phyloP scores from a whole-genome alignment of 2,888 invertebrate species.

The Apamea crenata region DNA sequence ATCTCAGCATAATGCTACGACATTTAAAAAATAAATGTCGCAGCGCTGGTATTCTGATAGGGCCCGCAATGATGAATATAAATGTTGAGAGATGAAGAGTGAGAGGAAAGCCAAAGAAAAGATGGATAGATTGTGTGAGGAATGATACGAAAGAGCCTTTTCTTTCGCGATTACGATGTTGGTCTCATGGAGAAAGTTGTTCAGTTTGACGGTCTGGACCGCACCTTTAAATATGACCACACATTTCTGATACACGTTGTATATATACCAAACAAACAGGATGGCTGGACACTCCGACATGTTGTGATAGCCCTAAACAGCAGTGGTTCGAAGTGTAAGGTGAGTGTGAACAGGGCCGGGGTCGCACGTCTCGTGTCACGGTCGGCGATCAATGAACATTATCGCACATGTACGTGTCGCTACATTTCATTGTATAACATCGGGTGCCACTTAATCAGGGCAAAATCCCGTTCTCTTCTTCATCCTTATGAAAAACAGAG shows the following conservation, averaged over 20 bases:
- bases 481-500: background rate
- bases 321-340: conserved; percentile 64
- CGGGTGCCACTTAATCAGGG: background rate
- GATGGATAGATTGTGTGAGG: background rate
- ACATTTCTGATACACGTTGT: background rate
- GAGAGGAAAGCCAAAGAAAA: background rate
- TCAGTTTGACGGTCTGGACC: background rate
- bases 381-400: conserved; percentile 67
- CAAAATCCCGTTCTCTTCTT: background rate
- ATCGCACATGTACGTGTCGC: conserved; percentile 29
- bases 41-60: too few species aligned
- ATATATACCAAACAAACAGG: background rate
- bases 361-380: conserved; percentile 86
- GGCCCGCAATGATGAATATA: too few species aligned
- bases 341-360: conserved; percentile 73
- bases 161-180: background rate
- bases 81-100: background rate
- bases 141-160: background rate
- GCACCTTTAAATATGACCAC: background rate
- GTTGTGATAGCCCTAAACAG: conserved; percentile 42
- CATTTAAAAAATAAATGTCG: too few species aligned
- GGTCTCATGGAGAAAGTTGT: background rate
- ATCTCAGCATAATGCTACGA: too few species aligned
- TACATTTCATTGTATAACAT: conserved; percentile 13
- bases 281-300: background rate